Evolutionary conservation across 2,797 vertebrate genomes (phyloP).

Genomic region (Alcedo quadribrachys): DNA sequence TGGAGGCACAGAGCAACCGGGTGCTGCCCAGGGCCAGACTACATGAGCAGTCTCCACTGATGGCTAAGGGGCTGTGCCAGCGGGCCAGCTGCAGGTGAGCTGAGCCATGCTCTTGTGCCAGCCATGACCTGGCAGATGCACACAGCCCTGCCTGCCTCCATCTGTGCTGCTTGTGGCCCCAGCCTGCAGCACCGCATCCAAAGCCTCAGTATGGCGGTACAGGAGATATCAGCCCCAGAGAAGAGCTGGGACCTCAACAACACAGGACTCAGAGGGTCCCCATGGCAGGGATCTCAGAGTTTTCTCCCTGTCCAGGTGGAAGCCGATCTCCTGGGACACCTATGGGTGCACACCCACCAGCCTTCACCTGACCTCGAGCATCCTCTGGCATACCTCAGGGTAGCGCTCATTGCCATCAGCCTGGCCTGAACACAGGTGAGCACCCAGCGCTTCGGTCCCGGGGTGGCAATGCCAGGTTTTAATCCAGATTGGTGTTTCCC

Average conservation of each 20-base stretch:
- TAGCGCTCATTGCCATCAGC: fast-evolving
- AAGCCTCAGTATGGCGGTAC: fast-evolving
- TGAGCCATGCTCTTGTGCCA: not conserved
- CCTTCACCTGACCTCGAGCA: not conserved
- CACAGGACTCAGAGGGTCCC: not conserved
- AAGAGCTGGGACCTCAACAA: fast-evolving
- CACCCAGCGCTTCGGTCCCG: not conserved
- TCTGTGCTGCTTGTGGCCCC: not conserved
- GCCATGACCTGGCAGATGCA: not conserved
- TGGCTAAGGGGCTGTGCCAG: not conserved
- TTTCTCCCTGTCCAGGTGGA: not conserved
- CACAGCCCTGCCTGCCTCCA: not conserved
- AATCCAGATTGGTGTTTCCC: fast-evolving
- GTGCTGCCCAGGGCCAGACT: not conserved
- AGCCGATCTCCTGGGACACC: not conserved
- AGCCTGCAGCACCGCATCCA: not conserved
- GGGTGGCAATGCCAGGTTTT: not conserved
- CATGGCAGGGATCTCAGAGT: not conserved
- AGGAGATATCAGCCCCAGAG: not conserved
- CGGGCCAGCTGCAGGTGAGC: not conserved
- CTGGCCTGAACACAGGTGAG: not conserved
- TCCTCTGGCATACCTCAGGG: not conserved
- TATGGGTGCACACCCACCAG: not conserved
- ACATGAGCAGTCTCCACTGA: fast-evolving
- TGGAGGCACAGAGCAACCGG: not conserved